Percentiles rank a stretch among this genome's conserved stretches.
phyloP scores from a whole-genome alignment of 2,888 invertebrate species.

The Tuberolachnus salignus region DNA sequence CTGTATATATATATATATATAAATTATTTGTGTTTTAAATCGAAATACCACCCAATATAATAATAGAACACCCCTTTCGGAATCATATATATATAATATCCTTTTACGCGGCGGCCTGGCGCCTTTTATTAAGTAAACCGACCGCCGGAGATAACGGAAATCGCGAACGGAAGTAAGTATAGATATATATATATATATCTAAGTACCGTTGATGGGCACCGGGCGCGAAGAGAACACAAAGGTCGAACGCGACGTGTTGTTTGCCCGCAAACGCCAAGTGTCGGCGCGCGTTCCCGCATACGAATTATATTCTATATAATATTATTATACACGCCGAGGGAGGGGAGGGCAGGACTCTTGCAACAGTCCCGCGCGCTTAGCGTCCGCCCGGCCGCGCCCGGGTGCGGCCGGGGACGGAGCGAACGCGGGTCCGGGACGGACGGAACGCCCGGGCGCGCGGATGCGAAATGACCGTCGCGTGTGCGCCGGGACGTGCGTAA shows the following conservation, averaged over 20 bases:
- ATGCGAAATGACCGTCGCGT: constrained; percentile 35
- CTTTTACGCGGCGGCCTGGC: constrained; percentile 22
- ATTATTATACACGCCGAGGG: no score
- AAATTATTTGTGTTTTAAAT: no score
- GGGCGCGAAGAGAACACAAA: background rate
- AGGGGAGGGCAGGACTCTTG: constrained; percentile 36
- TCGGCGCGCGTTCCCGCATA: constrained; percentile 48
- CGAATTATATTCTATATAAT: no score
- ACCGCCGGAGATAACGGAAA: no score
- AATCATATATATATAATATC: background rate
- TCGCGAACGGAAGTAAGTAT: background rate
- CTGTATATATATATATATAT: no score
- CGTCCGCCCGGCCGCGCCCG: background rate
- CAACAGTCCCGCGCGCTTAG: constrained; percentile 13
- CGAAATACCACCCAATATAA: no score
- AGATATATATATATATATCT: background rate
- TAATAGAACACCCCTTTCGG: no score
- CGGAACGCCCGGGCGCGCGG: no score
- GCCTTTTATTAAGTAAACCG: constrained; percentile 51
- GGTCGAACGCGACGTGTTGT: constrained; percentile 53
- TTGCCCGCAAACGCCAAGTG: constrained; percentile 51
- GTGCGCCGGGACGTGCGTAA: constrained; percentile 19
- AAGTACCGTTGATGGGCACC: no score
- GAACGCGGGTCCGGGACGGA: no score
- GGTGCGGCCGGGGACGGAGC: no score